phyloP scores from a whole-genome alignment of 2,888 invertebrate species.

The Ypsolopha scabrella region DNA sequence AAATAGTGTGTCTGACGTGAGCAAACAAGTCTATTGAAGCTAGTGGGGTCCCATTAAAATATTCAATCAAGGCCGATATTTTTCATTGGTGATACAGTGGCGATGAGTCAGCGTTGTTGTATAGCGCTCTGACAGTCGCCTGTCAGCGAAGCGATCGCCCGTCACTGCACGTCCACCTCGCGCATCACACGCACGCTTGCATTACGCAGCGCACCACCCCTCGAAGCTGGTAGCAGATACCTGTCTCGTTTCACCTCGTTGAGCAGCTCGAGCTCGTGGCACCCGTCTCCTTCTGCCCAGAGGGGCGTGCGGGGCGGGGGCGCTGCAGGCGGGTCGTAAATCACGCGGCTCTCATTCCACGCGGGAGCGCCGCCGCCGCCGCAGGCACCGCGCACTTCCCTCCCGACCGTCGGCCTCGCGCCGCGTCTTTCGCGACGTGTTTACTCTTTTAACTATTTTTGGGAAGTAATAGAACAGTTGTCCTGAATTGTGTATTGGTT shows the following conservation, averaged over 20 bases:
- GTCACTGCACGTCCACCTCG: constrained; percentile 68
- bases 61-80: constrained; percentile 11
- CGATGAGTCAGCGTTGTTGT: constrained; percentile 50
- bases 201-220: constrained; percentile 68
- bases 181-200: constrained; percentile 70
- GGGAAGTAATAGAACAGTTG: constrained; percentile 46
- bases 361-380: constrained; percentile 66
- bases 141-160: constrained; percentile 64
- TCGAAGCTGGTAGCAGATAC: constrained; percentile 42
- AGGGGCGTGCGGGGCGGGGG: constrained; percentile 57
- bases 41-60: background rate
- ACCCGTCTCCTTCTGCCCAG: constrained; percentile 40
- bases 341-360: constrained; percentile 70
- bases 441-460: constrained; percentile 48
- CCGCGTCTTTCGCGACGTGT: constrained; percentile 66
- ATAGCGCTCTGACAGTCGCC: constrained; percentile 51
- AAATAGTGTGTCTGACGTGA: constrained; percentile 17
- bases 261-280: constrained; percentile 16
- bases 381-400: constrained; percentile 66
- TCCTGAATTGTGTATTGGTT: constrained; percentile 36
- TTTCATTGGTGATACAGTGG: constrained; percentile 38
- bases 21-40: constrained; percentile 16
- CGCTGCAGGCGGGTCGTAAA: constrained; percentile 71
- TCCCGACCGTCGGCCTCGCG: constrained; percentile 56
- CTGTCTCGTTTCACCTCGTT: constrained; percentile 38